Conservation (phyloP, 2,113 vertebrate species). For the Nibea albiflora region DNA sequence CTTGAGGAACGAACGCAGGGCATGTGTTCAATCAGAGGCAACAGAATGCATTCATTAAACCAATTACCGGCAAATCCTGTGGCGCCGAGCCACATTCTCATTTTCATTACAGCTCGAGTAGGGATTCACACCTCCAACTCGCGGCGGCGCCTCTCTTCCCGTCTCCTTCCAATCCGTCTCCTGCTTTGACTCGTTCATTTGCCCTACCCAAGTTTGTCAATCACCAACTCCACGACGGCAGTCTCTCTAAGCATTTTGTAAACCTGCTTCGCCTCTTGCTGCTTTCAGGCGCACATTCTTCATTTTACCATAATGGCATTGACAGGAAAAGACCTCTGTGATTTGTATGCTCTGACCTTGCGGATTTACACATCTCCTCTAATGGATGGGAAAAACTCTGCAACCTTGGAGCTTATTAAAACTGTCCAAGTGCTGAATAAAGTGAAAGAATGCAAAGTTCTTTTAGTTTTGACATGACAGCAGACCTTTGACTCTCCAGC, state of each 20-base stretch:
- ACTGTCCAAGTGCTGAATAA: slow-evolving; percentile 16
- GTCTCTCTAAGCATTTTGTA: slow-evolving; percentile 22
- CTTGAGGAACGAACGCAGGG: slow-evolving; percentile 53
- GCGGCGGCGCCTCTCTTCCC: slow-evolving; percentile 30
- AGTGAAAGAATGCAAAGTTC: slow-evolving; percentile 1
- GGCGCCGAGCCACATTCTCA: slow-evolving; percentile 64
- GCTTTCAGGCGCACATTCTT: background rate
- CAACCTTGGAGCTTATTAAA: slow-evolving; percentile 43
- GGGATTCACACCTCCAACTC: slow-evolving; percentile 64
- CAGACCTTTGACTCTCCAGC: slow-evolving; percentile 6
- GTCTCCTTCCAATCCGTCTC: slow-evolving; percentile 30
- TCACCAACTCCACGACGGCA: background rate
- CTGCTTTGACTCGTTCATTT: slow-evolving; percentile 26
- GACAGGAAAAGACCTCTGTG: slow-evolving; percentile 5
- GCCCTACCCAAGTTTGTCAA: slow-evolving; percentile 24
- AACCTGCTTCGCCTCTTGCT: slow-evolving; percentile 10
- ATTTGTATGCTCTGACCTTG: slow-evolving; percentile 45
- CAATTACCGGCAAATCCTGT: slow-evolving; percentile 78
- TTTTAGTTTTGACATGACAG: background rate
- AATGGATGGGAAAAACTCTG: slow-evolving; percentile 15
- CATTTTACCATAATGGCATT: slow-evolving; percentile 19
- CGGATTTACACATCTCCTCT: slow-evolving; percentile 24
- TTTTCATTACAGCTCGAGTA: slow-evolving; percentile 70
- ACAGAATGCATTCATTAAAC: slow-evolving; percentile 81
- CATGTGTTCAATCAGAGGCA: slow-evolving; percentile 74